Evolutionary conservation across 2,797 vertebrate species (phyloP), one percentile per base, ranked within the genome.

Genomic region (Furcifer pardalis): DNA sequence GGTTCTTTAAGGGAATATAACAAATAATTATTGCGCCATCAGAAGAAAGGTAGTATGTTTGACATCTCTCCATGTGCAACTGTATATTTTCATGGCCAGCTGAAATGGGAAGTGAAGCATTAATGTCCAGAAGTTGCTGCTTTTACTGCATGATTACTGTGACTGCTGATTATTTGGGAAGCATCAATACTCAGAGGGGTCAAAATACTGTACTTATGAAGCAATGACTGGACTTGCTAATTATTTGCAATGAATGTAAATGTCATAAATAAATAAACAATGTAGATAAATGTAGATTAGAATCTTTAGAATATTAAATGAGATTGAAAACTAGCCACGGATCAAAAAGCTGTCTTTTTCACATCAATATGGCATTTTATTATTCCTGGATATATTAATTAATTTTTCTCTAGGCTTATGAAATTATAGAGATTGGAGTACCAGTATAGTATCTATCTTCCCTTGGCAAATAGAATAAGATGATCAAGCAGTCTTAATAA

Each of bases 401-500:
- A 78, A 42, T 27, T 77, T 77, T 76, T 17, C 17, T 32, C 6
- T 71, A 9, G 35, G 15, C 13, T 52, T 4, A 21, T 63, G 25
- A 13, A 79, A 10, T 5, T 62, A 25, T 27, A 49, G n/a, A 17
- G 4, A 32, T 0, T 69, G 40, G 40, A 79, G 52, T 13, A 71
- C 73, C n/a, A n/a, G n/a, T n/a, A n/a, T n/a, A n/a, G n/a, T n/a
- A n/a, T n/a, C n/a, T n/a, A n/a, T n/a, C n/a, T n/a, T 30, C n/a
- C 21, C 32, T 37, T 72, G 77, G 25, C 8, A 63, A n/a, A 23
- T 42, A 66, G 37, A 71, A 69, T 84, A 23, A 63, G 66, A 32
- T 79, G 76, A n/a, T 46, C 42, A 78, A n/a, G n/a, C 66, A 72
- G 66, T 32, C 40, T 68, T 72, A 63, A 72, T 71, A 65, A 69